phyloP scores from a whole-genome alignment of 2,888 invertebrate genomes.

The Rhimphoctona megacephalus region DNA sequence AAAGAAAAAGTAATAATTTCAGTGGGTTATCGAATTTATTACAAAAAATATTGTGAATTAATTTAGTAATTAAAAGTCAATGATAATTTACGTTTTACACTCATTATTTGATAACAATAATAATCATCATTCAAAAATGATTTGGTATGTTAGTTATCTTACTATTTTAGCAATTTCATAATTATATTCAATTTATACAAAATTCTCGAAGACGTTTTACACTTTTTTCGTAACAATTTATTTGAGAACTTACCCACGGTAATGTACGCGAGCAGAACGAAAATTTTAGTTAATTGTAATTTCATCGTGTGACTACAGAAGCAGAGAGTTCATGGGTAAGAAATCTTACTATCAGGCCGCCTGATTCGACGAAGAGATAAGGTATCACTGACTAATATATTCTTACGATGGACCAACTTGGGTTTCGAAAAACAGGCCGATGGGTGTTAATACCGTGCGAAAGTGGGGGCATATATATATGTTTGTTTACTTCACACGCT shows the following conservation, averaged over 20 bases:
- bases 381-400: conserved; percentile 73
- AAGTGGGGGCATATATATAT: conserved; percentile 48
- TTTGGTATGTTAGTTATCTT: no score
- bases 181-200: not conserved
- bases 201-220: not conserved
- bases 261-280: conserved; percentile 29
- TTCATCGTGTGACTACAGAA: conserved; percentile 51
- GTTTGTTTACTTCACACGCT: conserved; percentile 57
- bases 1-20: not conserved
- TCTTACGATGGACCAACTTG: conserved; percentile 66
- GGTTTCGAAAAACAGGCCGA: conserved; percentile 58
- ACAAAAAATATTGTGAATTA: not conserved
- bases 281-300: conserved; percentile 26
- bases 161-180: no score
- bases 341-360: conserved; percentile 52
- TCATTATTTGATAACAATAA: no score
- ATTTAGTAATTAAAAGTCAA: not conserved
- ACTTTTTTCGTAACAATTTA: not conserved
- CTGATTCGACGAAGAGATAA: conserved; percentile 70
- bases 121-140: no score
- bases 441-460: conserved; percentile 59
- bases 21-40: not conserved
- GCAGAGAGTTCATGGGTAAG: conserved; percentile 48
- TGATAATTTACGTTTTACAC: not conserved
- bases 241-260: conserved; percentile 56